Evolutionary conservation across 1,140 invertebrate species (phyloP).

Genomic region (Pemphigus obesinymphae): DNA sequence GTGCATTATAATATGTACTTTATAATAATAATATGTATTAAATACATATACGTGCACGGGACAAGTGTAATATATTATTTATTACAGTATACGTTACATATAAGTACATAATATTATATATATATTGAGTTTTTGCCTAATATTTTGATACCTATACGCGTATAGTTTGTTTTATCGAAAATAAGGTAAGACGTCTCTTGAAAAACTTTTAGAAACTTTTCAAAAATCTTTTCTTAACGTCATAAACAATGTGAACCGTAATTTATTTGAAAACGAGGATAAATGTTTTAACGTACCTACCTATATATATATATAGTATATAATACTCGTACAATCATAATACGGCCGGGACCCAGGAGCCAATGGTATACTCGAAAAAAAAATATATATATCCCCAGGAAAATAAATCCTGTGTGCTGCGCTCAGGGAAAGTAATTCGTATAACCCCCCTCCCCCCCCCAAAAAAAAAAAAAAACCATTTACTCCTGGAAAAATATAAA

Average conservation of each 20-base stretch:
- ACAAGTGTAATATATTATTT: too few species aligned
- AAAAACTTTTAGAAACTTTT: constrained; percentile 9
- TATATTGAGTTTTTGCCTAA: neutral
- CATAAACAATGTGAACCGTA: neutral
- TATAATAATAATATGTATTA: too few species aligned
- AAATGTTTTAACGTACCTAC: neutral
- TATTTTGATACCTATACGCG: too few species aligned
- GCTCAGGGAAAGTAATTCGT: neutral
- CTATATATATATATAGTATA: too few species aligned
- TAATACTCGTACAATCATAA: too few species aligned
- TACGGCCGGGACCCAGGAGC: neutral
- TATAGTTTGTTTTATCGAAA: neutral
- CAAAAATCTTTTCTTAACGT: neutral
- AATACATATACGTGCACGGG: too few species aligned
- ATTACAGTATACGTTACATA: too few species aligned
- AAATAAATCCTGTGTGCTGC: neutral
- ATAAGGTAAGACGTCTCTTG: neutral
- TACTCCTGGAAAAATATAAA: neutral
- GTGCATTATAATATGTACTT: too few species aligned
- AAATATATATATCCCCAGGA: neutral
- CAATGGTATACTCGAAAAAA: neutral
- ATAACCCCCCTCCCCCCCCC: too few species aligned
- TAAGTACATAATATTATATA: too few species aligned
- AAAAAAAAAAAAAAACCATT: neutral
- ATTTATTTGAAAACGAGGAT: neutral